Evolutionary conservation across 2,888 invertebrate species (phyloP).

Genomic region (Parnassius orleans): DNA sequence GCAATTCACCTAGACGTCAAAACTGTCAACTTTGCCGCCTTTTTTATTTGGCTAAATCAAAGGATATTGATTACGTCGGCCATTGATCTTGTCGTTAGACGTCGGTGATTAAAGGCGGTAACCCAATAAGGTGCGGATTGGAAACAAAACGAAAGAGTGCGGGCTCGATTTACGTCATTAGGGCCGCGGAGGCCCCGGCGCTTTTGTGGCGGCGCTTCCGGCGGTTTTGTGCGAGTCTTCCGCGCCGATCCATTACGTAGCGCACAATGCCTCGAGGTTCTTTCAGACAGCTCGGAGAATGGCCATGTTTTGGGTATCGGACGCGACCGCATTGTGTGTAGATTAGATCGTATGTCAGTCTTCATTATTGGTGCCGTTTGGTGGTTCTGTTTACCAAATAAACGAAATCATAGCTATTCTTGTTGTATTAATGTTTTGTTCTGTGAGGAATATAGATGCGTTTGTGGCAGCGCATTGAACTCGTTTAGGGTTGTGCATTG

Average conservation of each 20-base stretch:
- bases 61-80: conserved; percentile 69
- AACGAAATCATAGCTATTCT: conserved; percentile 15
- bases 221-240: conserved; percentile 35
- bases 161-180: conserved; percentile 72
- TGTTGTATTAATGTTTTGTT: conserved; percentile 6
- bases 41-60: conserved; percentile 60
- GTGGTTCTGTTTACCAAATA: conserved; percentile 12
- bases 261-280: conserved; percentile 14
- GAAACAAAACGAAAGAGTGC: conserved; percentile 68
- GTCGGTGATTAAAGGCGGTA: conserved; percentile 73
- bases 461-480: neutral
- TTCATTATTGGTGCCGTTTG: conserved; percentile 10
- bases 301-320: conserved; percentile 42
- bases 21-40: conserved; percentile 33
- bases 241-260: conserved; percentile 47
- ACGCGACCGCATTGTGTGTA: conserved; percentile 39
- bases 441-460: conserved; percentile 2
- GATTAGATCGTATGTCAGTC: conserved; percentile 39
- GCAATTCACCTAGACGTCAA: conserved; percentile 26
- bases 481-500: neutral
- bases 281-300: conserved; percentile 26
- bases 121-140: conserved; percentile 67
- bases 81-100: conserved; percentile 59
- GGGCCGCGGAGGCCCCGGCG: conserved; percentile 48
- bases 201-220: conserved; percentile 42